Conservation (phyloP, 2,888 invertebrate genomes). For the Eutolmus rufibarbis region DNA sequence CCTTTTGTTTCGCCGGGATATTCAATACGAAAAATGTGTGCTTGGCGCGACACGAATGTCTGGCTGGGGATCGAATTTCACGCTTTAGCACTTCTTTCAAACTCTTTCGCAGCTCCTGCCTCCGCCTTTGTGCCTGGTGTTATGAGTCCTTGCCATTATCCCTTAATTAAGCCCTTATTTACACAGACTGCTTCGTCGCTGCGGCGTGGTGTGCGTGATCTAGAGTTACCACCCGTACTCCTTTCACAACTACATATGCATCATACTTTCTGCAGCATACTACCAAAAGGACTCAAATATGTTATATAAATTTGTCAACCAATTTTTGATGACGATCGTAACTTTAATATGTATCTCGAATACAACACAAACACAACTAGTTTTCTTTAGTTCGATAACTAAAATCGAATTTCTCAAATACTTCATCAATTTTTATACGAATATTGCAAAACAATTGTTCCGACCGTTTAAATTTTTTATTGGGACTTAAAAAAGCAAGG, state of each 20-base stretch:
- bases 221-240: background rate
- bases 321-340: background rate
- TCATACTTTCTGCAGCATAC: background rate
- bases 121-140: constrained; percentile 1
- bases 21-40: constrained; percentile 6
- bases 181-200: background rate
- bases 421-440: too few species aligned
- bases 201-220: background rate
- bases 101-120: background rate
- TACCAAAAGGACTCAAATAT: background rate
- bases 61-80: constrained; percentile 24
- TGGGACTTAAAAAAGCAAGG: too few species aligned
- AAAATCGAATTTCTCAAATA: too few species aligned
- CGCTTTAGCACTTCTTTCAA: constrained; percentile 9
- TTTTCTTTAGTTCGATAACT: too few species aligned
- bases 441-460: too few species aligned
- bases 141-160: constrained; percentile 13
- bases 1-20: constrained; percentile 16
- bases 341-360: too few species aligned
- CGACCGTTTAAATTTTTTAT: too few species aligned
- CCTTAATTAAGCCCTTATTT: constrained; percentile 13
- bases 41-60: constrained; percentile 21
- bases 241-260: background rate
- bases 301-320: background rate
- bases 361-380: too few species aligned